Base-by-base conservation (phyloP, 2,888 invertebrate species). In the Drosophila infuscata region DNA sequence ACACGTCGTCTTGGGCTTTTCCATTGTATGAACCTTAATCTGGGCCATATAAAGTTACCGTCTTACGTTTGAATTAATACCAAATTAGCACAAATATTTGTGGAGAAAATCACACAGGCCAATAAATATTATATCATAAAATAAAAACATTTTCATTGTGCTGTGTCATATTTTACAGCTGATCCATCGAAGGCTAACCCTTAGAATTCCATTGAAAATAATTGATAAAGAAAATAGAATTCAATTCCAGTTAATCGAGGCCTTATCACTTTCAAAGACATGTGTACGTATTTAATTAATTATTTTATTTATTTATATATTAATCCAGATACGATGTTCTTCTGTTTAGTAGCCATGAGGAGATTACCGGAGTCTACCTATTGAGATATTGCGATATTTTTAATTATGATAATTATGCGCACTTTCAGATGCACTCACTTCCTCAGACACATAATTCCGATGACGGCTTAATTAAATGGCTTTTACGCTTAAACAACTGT, bases 381-480 rank as follows among this genome's bases (percentile, higher is more conserved):
- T 52, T 30, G 30, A 64, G 25, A 41, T 29, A 49, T 46, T 17
- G 30, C n/a, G 12, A 17, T n/a, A 43, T 30, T 35, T 32, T 29
- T 43, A 20, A 57, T 32, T 51, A 56, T 67, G 49, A 48, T 46
- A 33, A 59, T 67, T 53, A 51, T 49, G 38, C 48, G 41, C 46
- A 66, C 58, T 66, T 54, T 49, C 25, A 20, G 43, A 33, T 63
- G 43, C 67, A 64, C 46, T 67, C 25, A 78, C 62, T 74, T 78
- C 65, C 65, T 76, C 29, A 43, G 33, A 48, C 52, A 69, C 36
- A 51, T 35, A 17, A 51, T 30, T 15, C 1, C 29, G 38, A 52
- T 52, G 20, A 9, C 30, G n/a, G 48, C 29, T 74, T 57, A 76
- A 72, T 72, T 67, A 64, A 76, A 58, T 33, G 41, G 1, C 71